Percentiles rank a stretch among this genome's conserved stretches.
Conservation (phyloP, 1,140 invertebrate species). For the Phymastichus coffea region DNA sequence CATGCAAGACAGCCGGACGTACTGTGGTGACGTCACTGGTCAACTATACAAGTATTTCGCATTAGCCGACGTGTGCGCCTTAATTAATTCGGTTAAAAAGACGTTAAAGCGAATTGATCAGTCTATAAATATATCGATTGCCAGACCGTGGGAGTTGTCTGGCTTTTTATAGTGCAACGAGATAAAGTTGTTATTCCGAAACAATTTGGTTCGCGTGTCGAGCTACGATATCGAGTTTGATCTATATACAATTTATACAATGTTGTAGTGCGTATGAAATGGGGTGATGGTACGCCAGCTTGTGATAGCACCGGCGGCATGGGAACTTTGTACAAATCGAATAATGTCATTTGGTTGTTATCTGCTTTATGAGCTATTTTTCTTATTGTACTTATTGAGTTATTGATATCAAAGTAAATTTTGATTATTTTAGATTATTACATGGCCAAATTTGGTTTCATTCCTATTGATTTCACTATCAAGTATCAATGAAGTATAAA, state of each 20-base stretch:
- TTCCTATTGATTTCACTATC: too few species aligned
- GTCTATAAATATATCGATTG: too few species aligned
- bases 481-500: too few species aligned
- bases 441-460: too few species aligned
- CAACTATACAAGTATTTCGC: constrained; percentile 56
- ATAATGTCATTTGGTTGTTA: too few species aligned
- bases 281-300: background rate
- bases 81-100: constrained; percentile 58
- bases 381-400: too few species aligned
- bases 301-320: constrained; percentile 21
- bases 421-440: too few species aligned
- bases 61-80: constrained; percentile 42
- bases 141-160: too few species aligned
- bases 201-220: constrained; percentile 36
- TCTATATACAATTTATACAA: background rate
- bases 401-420: too few species aligned
- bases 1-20: constrained; percentile 32
- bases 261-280: too few species aligned
- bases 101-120: constrained; percentile 50
- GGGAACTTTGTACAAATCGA: too few species aligned
- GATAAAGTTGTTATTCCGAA: constrained; percentile 47
- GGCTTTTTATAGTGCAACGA: constrained; percentile 9
- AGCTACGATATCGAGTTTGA: constrained; percentile 34
- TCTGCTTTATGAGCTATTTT: constrained; percentile 23
- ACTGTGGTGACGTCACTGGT: constrained; percentile 51